Conservation (phyloP, 2,113 vertebrate species). For the Dolichallabes microphthalmus region DNA sequence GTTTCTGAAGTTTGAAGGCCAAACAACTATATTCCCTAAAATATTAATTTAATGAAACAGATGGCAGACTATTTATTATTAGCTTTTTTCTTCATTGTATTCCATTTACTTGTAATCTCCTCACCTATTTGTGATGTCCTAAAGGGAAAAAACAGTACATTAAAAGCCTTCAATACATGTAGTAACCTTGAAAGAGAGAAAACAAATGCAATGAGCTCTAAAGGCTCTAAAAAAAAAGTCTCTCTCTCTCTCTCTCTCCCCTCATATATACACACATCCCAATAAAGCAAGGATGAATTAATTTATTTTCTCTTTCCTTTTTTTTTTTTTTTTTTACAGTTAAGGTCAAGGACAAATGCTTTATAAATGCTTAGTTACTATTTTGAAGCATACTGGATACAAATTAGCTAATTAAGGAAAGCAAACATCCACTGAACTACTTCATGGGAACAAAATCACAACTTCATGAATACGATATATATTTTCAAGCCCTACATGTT, state of each 20-base stretch:
- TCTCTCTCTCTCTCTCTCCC: slow-evolving; percentile 44
- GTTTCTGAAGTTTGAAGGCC: background rate
- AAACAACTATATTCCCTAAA: background rate
- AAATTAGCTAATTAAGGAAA: slow-evolving; percentile 43
- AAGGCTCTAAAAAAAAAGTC: slow-evolving; percentile 60
- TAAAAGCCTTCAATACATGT: background rate
- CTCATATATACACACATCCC: background rate
- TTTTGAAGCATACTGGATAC: slow-evolving; percentile 46
- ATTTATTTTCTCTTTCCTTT: slow-evolving; percentile 54
- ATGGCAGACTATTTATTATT: background rate
- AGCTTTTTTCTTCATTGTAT: background rate
- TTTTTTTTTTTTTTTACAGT: slow-evolving; percentile 54
- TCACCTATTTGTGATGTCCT: background rate
- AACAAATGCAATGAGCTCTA: slow-evolving; percentile 61
- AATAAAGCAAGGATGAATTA: slow-evolving; percentile 41
- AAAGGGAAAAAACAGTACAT: background rate
- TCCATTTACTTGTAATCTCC: background rate
- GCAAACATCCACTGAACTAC: background rate
- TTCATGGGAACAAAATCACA: background rate
- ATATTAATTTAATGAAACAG: background rate
- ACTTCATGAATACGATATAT: background rate
- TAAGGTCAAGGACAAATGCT: slow-evolving; percentile 64
- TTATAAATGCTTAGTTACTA: slow-evolving; percentile 60
- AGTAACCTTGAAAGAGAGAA: background rate
- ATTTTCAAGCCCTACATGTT: background rate